Base-by-base conservation (phyloP, 2,797 vertebrate species). In the Xiphophorus birchmanni region DNA sequence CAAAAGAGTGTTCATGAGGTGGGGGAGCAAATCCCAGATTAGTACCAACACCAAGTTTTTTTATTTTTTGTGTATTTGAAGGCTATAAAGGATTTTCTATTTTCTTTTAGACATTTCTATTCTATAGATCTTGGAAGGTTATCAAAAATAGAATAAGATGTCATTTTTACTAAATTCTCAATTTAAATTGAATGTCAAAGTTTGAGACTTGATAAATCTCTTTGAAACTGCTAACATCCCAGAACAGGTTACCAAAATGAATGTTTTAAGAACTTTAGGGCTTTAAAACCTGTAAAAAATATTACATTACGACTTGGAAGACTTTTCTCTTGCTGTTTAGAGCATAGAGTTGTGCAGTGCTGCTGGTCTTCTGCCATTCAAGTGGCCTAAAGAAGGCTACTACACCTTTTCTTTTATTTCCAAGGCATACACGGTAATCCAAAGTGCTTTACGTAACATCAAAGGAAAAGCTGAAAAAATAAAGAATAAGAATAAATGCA, bases 41-140 rank as follows among this genome's bases (percentile, higher is more conserved):
- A 86, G 52, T 71, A 85, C n/a, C 78, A 58, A 76, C 52, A 83
- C 37, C 47, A 77, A 60, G 10, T 32, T 15, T 75, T 3, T 85
- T 86, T 3, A 86, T 86, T 87, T 23, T 42, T 7, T 17, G 29
- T 40, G 29, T 63, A 63, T 35, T 35, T 65, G 63, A 80, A 50
- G 89, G 82, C 77, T 77, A 76, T 42, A 86, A 29, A 84, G 71
- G 71, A 65, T 63, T 82, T 88, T 18, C 17, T 40, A 37, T n/a
- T 90, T 91, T 83, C 82, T 86, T 92, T 82, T 86, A 87, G 73
- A 63, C 77, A 52, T 85, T 18, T 67, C 73, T 80, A 81, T 69
- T 60, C 74, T 87, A 58, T 87, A 82, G 83, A 71, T 83, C 84
- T 74, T 88, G 88, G 90, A 35, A 63, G 32, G 32, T 15, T 63